These are phyloP conservation scores for Phataginus tricuspis DNA, from an alignment of 2,797 vertebrate species.

Conservation along the genomic window DNA sequence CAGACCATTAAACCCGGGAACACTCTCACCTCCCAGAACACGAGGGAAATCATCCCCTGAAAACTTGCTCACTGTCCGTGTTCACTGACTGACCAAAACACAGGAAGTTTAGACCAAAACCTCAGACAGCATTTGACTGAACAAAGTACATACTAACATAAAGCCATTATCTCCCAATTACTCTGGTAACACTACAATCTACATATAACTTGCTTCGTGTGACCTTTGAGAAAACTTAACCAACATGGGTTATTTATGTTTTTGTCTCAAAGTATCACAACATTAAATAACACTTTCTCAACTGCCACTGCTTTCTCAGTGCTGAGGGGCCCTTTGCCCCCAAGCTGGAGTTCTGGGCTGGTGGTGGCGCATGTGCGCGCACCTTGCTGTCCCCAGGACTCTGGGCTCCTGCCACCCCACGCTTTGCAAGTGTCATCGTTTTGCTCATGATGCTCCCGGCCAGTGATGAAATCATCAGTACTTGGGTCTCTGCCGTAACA, in stretches of 20 bases:
- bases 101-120: not conserved
- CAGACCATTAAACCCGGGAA: not conserved
- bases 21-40: not conserved
- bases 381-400: constrained; percentile 79
- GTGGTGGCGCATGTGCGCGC: constrained; percentile 44
- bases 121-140: constrained; percentile 24
- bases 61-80: not conserved
- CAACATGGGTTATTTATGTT: not conserved
- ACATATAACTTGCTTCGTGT: constrained; percentile 57
- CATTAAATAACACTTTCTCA: not conserved
- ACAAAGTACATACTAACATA: constrained; percentile 62
- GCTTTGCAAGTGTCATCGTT: constrained; percentile 90
- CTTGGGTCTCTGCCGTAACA: constrained; percentile 89
- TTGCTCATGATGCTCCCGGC: constrained; percentile 86
- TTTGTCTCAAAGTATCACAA: constrained; percentile 46
- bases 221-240: constrained; percentile 52
- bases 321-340: not conserved
- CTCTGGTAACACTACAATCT: constrained; percentile 47
- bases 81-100: not conserved
- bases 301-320: not conserved
- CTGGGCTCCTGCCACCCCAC: constrained; percentile 83
- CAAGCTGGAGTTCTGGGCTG: not conserved
- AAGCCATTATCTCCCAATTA: constrained; percentile 74
- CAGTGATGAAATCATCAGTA: constrained; percentile 89
- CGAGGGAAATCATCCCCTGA: not conserved